Conservation (phyloP, 2,797 vertebrate species). For the Microctenopoma steveboyesi region DNA sequence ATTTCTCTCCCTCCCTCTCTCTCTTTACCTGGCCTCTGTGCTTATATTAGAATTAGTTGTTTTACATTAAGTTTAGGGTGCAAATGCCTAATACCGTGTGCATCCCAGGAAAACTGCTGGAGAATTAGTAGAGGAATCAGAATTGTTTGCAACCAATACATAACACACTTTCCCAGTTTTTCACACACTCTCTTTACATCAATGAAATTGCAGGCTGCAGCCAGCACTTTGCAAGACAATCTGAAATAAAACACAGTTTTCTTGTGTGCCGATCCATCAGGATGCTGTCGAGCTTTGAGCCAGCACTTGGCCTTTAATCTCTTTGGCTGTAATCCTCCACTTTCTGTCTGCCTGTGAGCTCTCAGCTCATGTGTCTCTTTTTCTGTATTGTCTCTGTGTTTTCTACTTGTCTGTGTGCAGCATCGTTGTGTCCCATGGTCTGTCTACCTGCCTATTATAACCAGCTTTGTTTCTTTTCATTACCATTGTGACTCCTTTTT, state of each 20-base stretch:
- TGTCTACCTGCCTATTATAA: constrained; percentile 31
- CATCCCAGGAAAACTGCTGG: constrained; percentile 44
- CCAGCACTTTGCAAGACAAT: background rate
- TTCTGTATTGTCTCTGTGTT: constrained; percentile 27
- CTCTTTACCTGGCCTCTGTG: constrained; percentile 39
- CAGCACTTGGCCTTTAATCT: constrained; percentile 37
- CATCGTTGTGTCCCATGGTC: constrained; percentile 17
- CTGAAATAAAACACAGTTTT: constrained; percentile 23
- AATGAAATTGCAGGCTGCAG: background rate
- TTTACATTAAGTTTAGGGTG: constrained; percentile 33
- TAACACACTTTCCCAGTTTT: background rate
- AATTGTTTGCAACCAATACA: background rate
- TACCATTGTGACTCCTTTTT: constrained; percentile 14
- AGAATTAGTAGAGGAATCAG: background rate
- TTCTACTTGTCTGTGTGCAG: constrained; percentile 32
- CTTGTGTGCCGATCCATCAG: constrained; percentile 48
- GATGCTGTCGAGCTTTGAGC: constrained; percentile 38
- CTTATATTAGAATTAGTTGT: constrained; percentile 65
- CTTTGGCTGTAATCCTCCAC: constrained; percentile 68
- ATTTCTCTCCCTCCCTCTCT: constrained; percentile 44
- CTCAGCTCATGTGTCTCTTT: constrained; percentile 34
- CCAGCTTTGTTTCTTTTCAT: constrained; percentile 27
- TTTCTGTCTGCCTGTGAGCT: constrained; percentile 36
- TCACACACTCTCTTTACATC: background rate
- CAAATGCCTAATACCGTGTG: constrained; percentile 37